Percentiles rank a stretch among this genome's conserved stretches.
Conservation (phyloP, 2,888 invertebrate genomes). For the Anodontia alba region DNA sequence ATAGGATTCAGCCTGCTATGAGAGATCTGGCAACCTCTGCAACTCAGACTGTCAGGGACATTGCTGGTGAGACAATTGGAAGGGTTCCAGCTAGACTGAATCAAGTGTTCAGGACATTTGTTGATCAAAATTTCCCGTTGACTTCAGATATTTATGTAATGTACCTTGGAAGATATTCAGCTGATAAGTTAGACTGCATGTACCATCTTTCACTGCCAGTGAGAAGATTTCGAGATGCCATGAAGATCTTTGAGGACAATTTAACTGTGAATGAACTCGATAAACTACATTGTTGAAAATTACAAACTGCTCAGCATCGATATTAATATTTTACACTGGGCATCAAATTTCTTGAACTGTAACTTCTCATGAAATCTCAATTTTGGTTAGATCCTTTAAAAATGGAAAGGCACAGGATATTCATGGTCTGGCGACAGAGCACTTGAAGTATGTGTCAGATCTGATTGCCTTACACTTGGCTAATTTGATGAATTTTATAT, state of each 20-base stretch:
- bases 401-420: too few relatives aligned
- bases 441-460: too few relatives aligned
- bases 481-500: too few relatives aligned
- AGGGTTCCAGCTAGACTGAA: conserved; percentile 1
- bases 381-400: too few relatives aligned
- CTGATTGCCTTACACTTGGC: too few relatives aligned
- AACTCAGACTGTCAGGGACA: neutral
- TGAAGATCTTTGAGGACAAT: neutral
- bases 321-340: too few relatives aligned
- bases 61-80: neutral
- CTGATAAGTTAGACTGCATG: neutral
- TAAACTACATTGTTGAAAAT: too few relatives aligned
- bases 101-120: neutral
- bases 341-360: too few relatives aligned
- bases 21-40: neutral
- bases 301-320: too few relatives aligned
- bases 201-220: neutral
- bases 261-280: neutral
- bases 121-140: neutral
- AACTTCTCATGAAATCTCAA: too few relatives aligned
- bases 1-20: neutral
- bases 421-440: too few relatives aligned
- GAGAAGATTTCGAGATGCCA: neutral
- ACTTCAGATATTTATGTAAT: neutral
- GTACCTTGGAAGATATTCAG: neutral